Evolutionary conservation across 2,888 invertebrate species (phyloP), one percentile per base, ranked within the genome.

Genomic region (Clostera curtula): DNA sequence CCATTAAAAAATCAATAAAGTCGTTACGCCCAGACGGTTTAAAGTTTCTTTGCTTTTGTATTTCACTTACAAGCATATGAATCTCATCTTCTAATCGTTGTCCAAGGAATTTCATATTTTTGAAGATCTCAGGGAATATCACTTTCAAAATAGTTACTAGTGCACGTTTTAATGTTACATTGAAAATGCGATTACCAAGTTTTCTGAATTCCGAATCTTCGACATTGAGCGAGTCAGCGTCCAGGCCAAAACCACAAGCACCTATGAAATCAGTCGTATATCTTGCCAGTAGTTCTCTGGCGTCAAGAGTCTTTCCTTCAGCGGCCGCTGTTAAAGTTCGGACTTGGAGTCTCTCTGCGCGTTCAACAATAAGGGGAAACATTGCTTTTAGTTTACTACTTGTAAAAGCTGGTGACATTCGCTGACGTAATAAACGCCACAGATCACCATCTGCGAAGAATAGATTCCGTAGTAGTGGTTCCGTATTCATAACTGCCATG

Each of bases 181-280:
- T 31, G 19, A 67, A 63, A 24, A 70, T 67, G 27, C 51, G 52
- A 1, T 33, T 39, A 1, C 67, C 73, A 0, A 73, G 56, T 31
- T 63, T 55, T 14, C 65, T 54, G 38, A 73, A 71, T 0, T 56
- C 47, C 0, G 70, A 72, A 19, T 63, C 32, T 1, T 74, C 72
- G 2, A 65, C 58, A 17, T 57, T 51, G 4, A 71, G 56, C 0
- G 69, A 59, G 35, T 71, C 66, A 0, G 64, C 46, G 22, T 72
- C 66, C 19, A 75, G 57, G 0, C 74, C 74, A 14, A 74, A 72
- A 9, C 65, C 73, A 25, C 66, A 67, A 11, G 72, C 70, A 4
- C 74, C 72, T 24, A 74, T 72, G 38, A 73, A 68, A 38, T 73
- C 74, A 6, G 66, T 73, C 12, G 71, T 73, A 43, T 65, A 72